Base-by-base conservation (phyloP, 1,140 invertebrate genomes). In the Drepana arcuata region DNA sequence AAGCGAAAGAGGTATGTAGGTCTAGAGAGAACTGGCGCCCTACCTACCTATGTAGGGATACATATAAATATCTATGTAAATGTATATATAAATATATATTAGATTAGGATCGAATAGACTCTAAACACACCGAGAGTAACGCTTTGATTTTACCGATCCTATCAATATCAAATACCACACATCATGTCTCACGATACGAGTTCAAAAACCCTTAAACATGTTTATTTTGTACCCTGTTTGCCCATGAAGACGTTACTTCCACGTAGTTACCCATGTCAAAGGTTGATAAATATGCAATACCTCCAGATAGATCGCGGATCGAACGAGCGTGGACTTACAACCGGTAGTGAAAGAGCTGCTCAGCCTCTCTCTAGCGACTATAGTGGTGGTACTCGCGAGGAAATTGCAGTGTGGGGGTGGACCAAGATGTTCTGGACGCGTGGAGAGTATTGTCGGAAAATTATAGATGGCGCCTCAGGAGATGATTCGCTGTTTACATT, bases 281-380 rank as follows among this genome's bases (percentile, higher is more conserved):
- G 75, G 75, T 80, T 80, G 75, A 75, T 78, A 80, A 78, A 80
- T 75, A 78, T 80, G 73, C 73, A 80, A 71, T 80, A 80, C 70
- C 67, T 65, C 46, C 25, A 55, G 59, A 68, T 72, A 57, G 61
- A 72, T 63, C 67, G 48, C 18, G 52, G 55, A 75, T 80, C 71
- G 75, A 75, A 70, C 63, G 54, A 55, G 56, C 67, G 66, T 73
- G 70, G 63, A 48, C 47, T 31, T 44, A 14, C 16, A 43, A 58
- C 70, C 68, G 63, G 2, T 30, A n/a, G n/a, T n/a, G n/a, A n/a
- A n/a, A n/a, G n/a, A n/a, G n/a, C n/a, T n/a, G n/a, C n/a, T n/a
- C n/a, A n/a, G n/a, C n/a, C n/a, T n/a, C n/a, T n/a, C n/a, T n/a
- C n/a, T n/a, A n/a, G n/a, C n/a, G n/a, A n/a, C n/a, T n/a, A n/a